Percentiles rank a stretch among this genome's conserved stretches.
These are phyloP conservation scores for Lepidurus packardi DNA, from an alignment of 1,140 invertebrate genomes.

Conservation along the genomic window DNA sequence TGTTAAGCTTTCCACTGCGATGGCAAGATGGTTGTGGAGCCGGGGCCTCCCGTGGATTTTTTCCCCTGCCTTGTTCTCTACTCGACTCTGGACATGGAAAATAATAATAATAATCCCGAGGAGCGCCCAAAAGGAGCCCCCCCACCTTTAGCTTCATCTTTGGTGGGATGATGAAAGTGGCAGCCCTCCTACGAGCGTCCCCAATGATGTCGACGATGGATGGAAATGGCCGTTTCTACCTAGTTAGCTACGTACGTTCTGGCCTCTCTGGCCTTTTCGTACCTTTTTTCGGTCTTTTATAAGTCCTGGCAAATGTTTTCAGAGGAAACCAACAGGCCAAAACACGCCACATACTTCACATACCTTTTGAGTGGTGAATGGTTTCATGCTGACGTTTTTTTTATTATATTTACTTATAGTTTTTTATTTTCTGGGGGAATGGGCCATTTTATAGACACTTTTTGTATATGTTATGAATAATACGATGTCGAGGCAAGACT, in stretches of 20 bases:
- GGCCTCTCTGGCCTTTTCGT: neutral
- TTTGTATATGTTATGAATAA: no score
- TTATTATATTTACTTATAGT: neutral
- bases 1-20: neutral
- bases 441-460: no score
- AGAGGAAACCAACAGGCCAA: neutral
- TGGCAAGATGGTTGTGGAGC: neutral
- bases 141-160: conserved; percentile 21
- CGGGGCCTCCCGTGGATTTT: conserved; percentile 2
- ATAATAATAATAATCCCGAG: neutral
- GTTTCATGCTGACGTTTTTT: neutral
- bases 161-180: conserved; percentile 17
- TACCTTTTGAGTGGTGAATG: neutral
- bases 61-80: neutral
- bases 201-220: conserved; percentile 18
- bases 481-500: neutral
- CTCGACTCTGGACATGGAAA: neutral
- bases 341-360: neutral
- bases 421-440: no score
- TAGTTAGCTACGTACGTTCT: conserved; percentile 3
- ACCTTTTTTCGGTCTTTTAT: neutral
- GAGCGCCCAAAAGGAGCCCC: neutral
- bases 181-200: conserved; percentile 17
- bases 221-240: neutral
- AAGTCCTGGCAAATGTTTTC: neutral